Conservation (phyloP, 2,888 invertebrate genomes). For the Heteromyza rotundicornis region DNA sequence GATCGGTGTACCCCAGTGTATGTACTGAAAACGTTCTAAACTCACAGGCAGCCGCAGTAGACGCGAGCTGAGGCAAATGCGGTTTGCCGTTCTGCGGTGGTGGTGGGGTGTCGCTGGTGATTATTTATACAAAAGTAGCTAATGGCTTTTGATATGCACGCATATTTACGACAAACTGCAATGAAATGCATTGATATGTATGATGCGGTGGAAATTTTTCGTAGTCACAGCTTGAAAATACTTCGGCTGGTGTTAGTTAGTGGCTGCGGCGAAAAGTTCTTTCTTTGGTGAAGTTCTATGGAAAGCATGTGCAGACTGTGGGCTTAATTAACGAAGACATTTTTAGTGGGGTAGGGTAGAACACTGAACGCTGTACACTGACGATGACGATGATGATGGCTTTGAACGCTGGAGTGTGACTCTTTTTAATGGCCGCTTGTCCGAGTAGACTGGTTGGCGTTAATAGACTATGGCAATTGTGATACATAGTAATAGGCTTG, state of each 20-base stretch:
- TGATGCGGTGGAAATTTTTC: constrained; percentile 8
- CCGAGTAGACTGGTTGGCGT: constrained; percentile 6
- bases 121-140: constrained; percentile 54
- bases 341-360: not conserved
- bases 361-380: not conserved
- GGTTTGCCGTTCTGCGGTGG: constrained; percentile 25
- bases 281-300: not conserved
- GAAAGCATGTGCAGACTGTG: not conserved
- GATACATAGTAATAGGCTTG: too few relatives aligned
- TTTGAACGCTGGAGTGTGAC: too few relatives aligned
- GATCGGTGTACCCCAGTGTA: not conserved
- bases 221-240: too few relatives aligned
- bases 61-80: constrained; percentile 7
- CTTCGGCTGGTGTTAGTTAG: not conserved
- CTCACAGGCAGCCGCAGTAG: too few relatives aligned
- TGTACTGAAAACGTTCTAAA: not conserved
- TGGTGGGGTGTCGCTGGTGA: constrained; percentile 53
- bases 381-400: not conserved
- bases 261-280: not conserved
- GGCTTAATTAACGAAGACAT: constrained; percentile 8
- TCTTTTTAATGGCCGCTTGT: not conserved
- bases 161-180: constrained; percentile 36
- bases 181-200: constrained; percentile 3
- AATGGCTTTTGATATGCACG: constrained; percentile 53
- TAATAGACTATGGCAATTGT: too few relatives aligned